Conservation (phyloP, 2,113 vertebrate species). For the Lamprotornis superbus region DNA sequence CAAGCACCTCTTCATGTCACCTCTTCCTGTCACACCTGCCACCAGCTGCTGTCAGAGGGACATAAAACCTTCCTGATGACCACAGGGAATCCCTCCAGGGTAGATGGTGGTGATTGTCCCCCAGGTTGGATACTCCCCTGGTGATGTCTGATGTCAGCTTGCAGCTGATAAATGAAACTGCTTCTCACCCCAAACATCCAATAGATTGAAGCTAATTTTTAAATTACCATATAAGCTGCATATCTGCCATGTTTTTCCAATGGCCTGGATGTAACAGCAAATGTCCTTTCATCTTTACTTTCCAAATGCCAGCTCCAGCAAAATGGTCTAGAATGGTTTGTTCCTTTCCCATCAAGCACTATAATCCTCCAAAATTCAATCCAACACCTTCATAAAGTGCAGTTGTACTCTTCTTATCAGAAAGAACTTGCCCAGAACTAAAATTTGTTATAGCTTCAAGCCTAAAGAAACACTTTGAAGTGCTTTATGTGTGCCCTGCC, state of each 20-base stretch:
- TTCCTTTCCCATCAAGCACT: background rate
- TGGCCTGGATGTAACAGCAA: background rate
- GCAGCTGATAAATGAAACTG: background rate
- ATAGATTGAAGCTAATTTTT: background rate
- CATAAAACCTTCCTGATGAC: background rate
- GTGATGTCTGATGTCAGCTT: background rate
- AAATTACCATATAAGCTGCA: rapidly evolving
- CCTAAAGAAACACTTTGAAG: background rate
- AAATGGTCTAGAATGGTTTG: rapidly evolving
- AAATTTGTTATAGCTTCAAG: background rate
- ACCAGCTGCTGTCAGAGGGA: background rate
- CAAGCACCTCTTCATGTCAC: background rate
- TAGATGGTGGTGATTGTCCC: background rate
- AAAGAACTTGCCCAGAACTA: background rate
- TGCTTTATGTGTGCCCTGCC: background rate
- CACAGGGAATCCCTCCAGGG: background rate
- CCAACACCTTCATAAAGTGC: background rate
- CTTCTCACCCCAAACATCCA: background rate
- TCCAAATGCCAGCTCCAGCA: background rate
- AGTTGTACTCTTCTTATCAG: background rate
- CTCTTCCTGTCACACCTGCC: background rate
- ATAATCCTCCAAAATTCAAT: background rate
- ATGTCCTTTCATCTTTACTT: background rate
- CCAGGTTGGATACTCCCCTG: background rate
- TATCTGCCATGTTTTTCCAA: background rate